Evolutionary conservation across 1,140 invertebrate species (phyloP).

Genomic region (Drosophila grimshawi): DNA sequence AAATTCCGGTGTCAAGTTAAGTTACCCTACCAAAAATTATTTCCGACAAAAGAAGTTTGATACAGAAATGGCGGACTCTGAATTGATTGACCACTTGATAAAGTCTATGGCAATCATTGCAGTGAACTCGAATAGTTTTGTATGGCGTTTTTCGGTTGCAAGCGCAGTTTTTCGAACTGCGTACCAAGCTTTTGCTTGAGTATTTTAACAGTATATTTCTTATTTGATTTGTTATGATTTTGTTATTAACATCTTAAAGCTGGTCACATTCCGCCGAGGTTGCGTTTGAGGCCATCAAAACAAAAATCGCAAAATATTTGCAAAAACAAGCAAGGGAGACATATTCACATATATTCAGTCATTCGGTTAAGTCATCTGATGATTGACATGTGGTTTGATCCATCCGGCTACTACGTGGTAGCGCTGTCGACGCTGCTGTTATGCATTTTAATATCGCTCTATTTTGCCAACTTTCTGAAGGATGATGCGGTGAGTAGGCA

Average conservation of each 20-base stretch:
- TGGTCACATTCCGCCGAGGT: slow-evolving; percentile 9
- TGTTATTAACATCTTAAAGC: background rate
- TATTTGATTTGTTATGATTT: too few species aligned
- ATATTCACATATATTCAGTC: slow-evolving; percentile 22
- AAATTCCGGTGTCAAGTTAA: too few species aligned
- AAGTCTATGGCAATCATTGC: too few species aligned
- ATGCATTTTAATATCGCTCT: slow-evolving; percentile 69
- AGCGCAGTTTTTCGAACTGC: too few species aligned
- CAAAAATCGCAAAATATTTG: slow-evolving; percentile 28
- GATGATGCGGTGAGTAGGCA: slow-evolving; percentile 60
- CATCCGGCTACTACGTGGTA: slow-evolving; percentile 62
- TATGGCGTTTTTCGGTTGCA: too few species aligned
- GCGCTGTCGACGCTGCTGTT: slow-evolving; percentile 67
- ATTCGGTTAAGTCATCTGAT: slow-evolving; percentile 24
- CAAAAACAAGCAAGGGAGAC: slow-evolving; percentile 8
- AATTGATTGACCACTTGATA: too few species aligned
- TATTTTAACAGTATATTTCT: too few species aligned
- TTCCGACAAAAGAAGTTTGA: too few species aligned
- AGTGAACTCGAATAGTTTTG: too few species aligned
- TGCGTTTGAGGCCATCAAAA: slow-evolving; percentile 26
- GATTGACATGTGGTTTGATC: slow-evolving; percentile 51
- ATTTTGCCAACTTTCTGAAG: slow-evolving; percentile 76
- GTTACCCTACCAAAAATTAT: too few species aligned
- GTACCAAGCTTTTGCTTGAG: too few species aligned
- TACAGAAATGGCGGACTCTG: too few species aligned